These are phyloP conservation scores for Apogon talboti DNA, from an alignment of 2,797 vertebrate species.

Conservation along the genomic window DNA sequence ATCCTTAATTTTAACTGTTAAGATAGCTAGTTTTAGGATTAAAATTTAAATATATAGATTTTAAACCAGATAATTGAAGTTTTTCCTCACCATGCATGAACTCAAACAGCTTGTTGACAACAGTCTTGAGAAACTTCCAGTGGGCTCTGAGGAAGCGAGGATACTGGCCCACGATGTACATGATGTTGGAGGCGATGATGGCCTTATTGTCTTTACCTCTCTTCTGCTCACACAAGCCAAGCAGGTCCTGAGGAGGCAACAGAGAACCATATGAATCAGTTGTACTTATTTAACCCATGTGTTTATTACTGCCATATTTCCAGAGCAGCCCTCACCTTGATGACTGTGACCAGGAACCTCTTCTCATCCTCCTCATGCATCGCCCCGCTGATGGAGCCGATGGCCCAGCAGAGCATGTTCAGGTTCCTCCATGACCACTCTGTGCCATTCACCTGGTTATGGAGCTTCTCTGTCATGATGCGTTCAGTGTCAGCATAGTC, in stretches of 20 bases:
- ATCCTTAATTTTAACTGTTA: too few species aligned
- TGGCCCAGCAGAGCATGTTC: conserved; percentile 98
- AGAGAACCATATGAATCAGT: not conserved
- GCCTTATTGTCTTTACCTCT: conserved; percentile 98
- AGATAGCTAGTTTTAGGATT: not conserved
- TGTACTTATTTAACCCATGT: not conserved
- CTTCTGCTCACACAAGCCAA: conserved; percentile 97
- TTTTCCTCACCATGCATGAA: conserved; percentile 94
- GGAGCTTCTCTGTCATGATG: conserved; percentile 98
- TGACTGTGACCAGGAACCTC: conserved; percentile 96
- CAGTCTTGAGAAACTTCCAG: conserved; percentile 98
- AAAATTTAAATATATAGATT: too few species aligned
- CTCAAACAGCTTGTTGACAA: conserved; percentile 98
- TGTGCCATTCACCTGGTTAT: conserved; percentile 97
- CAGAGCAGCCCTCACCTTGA: conserved; percentile 85
- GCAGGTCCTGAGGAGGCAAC: conserved; percentile 86
- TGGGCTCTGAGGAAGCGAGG: conserved; percentile 96
- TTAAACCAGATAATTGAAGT: not conserved
- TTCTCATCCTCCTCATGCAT: conserved; percentile 99
- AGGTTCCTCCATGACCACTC: conserved; percentile 99
- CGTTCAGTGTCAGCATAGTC: conserved; percentile 97
- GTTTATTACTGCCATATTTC: too few species aligned
- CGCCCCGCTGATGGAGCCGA: conserved; percentile 97
- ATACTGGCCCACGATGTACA: conserved; percentile 98
- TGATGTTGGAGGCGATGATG: conserved; percentile 98